Base-by-base conservation (phyloP, 2,797 vertebrate species). In the Lutjanus campechanus region DNA sequence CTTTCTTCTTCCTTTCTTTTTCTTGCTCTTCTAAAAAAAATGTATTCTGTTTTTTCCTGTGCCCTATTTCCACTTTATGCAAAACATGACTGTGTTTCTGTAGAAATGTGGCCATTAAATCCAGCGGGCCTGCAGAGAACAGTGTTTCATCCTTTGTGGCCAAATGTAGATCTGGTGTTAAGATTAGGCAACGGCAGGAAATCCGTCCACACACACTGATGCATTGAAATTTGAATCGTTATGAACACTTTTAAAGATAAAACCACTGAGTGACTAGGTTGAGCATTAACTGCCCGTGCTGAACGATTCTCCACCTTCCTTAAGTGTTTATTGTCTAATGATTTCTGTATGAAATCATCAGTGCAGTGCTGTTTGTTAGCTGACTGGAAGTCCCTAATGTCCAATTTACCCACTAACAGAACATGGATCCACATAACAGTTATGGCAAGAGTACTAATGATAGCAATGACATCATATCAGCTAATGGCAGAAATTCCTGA, bases 341-440 rank as follows among this genome's bases (percentile, higher is more conserved):
- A 36, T 25, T 17, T 62, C 41, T 69, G 17, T n/a, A n/a, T 60
- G 25, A 77, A 29, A 29, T 25, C 5, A n/a, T 54, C 29, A 54
- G 13, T 49, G 29, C 17, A 51, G 41, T 17, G 53, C 58, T 59
- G 71, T 59, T 63, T 46, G 49, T 41, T 9, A 11, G 29, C 20
- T 20, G 19, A 50, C 16, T 62, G 8, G 15, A 40, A 59, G 29
- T 25, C 66, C 40, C n/a, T 19, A 58, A 69, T 25, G 16, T 25
- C 41, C 53, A 46, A 47, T 56, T 69, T 69, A 25, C 4, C 43
- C 44, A 51, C 17, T 40, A 59, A 44, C 72, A 59, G 56, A 67
- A 40, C 62, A 62, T 46, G 8, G 19, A 43, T 44, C 41, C 43
- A 69, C 47, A 44, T 53, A 20, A 55, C 12, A 61, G 47, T 54